These are phyloP conservation scores for Nymphalis urticae DNA, from an alignment of 2,888 invertebrate genomes.

Conservation along the genomic window DNA sequence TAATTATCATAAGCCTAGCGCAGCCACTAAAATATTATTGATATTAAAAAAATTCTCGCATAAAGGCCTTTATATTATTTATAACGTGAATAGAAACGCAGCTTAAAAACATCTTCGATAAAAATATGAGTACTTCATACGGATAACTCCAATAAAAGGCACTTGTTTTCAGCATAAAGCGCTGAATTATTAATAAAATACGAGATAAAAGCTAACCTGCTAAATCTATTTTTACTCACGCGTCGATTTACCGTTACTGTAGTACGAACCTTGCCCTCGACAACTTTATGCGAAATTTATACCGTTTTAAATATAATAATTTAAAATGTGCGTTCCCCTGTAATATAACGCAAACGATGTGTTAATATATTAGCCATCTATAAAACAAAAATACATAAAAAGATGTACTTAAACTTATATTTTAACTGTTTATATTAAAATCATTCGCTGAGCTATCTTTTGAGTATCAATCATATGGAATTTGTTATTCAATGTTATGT, in stretches of 20 bases:
- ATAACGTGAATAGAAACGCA: conserved; percentile 33
- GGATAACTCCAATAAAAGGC: conserved; percentile 57
- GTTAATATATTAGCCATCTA: conserved; percentile 18
- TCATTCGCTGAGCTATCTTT: conserved; percentile 15
- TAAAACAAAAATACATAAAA: conserved; percentile 9
- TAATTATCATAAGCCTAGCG: conserved; percentile 27
- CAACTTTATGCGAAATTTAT: conserved; percentile 17
- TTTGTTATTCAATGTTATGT: conserved; percentile 21
- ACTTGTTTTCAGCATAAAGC: conserved; percentile 47
- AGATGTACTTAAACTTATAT: conserved; percentile 7
- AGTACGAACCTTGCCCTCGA: conserved; percentile 26
- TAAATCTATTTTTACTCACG: conserved; percentile 24
- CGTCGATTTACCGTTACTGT: conserved; percentile 23
- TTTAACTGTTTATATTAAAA: conserved; percentile 13
- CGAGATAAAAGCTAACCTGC: conserved; percentile 26
- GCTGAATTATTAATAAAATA: conserved; percentile 27
- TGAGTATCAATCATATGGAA: conserved; percentile 25
- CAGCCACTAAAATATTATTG: conserved; percentile 19
- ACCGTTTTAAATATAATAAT: conserved; percentile 28
- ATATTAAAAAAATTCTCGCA: conserved; percentile 23
- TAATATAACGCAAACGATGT: conserved; percentile 27
- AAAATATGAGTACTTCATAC: conserved; percentile 46
- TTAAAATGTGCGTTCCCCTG: conserved; percentile 30
- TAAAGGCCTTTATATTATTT: conserved; percentile 43
- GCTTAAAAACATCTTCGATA: conserved; percentile 32